phyloP scores from a whole-genome alignment of 2,113 vertebrate genomes.

The Actenoides hombroni region DNA sequence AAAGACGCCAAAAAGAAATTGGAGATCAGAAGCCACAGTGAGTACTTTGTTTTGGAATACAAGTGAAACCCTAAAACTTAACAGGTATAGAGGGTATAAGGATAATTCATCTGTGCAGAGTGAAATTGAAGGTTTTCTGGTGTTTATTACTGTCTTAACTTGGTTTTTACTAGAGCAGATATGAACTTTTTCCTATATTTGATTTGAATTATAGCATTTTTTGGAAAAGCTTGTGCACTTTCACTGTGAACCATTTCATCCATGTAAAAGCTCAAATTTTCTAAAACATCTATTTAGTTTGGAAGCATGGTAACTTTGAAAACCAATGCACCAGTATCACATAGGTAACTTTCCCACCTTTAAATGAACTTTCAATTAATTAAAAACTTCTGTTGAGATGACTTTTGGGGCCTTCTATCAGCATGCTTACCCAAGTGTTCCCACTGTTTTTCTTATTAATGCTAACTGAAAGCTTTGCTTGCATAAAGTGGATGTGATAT shows the following conservation, averaged over 20 bases:
- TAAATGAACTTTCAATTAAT: not conserved
- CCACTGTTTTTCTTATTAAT: not conserved
- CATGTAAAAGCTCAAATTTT: not conserved
- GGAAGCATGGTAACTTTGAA: not conserved
- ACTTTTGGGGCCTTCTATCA: not conserved
- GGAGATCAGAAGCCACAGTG: not conserved
- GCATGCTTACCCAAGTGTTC: not conserved
- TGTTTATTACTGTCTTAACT: not conserved
- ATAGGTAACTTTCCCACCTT: not conserved
- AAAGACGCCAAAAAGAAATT: not conserved
- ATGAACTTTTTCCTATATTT: not conserved
- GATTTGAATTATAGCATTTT: not conserved
- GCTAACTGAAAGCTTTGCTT: not conserved
- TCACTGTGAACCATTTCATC: not conserved
- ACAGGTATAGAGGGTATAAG: not conserved
- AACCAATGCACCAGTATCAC: not conserved
- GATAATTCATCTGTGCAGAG: not conserved
- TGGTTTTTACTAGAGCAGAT: not conserved
- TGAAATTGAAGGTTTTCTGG: not conserved
- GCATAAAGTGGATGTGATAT: not conserved
- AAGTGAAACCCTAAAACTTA: not conserved
- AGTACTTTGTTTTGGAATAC: not conserved
- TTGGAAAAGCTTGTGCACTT: not conserved
- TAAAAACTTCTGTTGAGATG: not conserved
- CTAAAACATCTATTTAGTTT: not conserved